Base-by-base conservation (phyloP, 1,140 invertebrate genomes). In the Scaptomyza pallida region DNA sequence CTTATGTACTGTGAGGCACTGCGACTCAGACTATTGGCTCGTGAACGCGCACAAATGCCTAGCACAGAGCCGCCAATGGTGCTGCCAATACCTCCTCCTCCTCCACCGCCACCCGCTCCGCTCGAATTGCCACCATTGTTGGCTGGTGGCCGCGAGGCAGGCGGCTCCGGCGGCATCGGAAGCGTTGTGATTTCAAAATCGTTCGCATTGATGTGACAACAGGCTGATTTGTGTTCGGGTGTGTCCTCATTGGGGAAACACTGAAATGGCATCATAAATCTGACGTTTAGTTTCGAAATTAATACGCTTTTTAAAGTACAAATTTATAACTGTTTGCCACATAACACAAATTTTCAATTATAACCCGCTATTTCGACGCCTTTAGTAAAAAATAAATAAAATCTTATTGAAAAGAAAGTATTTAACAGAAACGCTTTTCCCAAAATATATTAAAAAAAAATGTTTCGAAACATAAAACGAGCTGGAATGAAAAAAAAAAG, bases 151-250 rank as follows among this genome's bases (percentile, higher is more conserved):
- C 89, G 68, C 41, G 89, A 90, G 15, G 86, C 64, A 30, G 89
- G 88, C 52, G 91, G 89, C 62, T 88, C 89, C 21, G 89, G 90
- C 21, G 89, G 88, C 71, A 90, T 65, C 65, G 90, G 85, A 41
- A 91, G 67, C 52, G 85, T 76, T 65, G 78, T 90, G 72, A 85
- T 90, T 82, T 91, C 90, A 61, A 89, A 91, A 80, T 91, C 91
- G 62, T 88, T 86, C 30, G 90, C 80, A 88, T 89, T 92, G 74
- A 91, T 90, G 73, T 89, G 89, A 83, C 91, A 91, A 82, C 91
- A 91, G 64, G 83, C 89, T 68, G 90, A 91, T 88, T 91, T 91
- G 75, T 90, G 89, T 65, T 90, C 89, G 43, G 90, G 88, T 44
- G 88, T 89, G 26, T 90, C 89, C 73, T 91, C 85, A 26, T 86